Evolutionary conservation across 2,797 vertebrate species (phyloP), one percentile per base, ranked within the genome.

Genomic region (Cichlasoma orientale): DNA sequence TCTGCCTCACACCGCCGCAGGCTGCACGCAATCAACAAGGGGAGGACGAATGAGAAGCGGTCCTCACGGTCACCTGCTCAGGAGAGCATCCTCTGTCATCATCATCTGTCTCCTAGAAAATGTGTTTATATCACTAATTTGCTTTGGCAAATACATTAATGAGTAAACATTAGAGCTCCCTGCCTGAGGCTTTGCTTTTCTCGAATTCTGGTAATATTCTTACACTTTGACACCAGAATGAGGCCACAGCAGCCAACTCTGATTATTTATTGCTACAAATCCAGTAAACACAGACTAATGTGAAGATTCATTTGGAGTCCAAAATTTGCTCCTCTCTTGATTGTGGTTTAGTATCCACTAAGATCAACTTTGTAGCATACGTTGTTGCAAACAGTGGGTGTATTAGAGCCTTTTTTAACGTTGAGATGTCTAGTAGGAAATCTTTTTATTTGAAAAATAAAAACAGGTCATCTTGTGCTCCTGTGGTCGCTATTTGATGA

Each of bases 21-120:
- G 66, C 19, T 21, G 52, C 41, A 47, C 27, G 53, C 47, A 33
- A 8, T 38, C 25, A 50, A 47, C 63, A 9, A 56, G 36, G 8
- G 29, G 31, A 31, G 16, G 53, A 77, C 47, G 56, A 71, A 36
- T 55, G 58, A 56, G 63, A 68, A 19, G n/a, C 10, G 1, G 25
- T 72, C 69, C n/a, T 27, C 9, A 21, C 5, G 54, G 31, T 11
- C 6, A 61, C 10, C 50, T 57, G 21, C 61, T 68, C 41, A 47
- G 41, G 47, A 50, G 38, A 27, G 23, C 41, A 29, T 66, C 61
- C 23, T 47, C 61, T 3, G 27, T 66, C 41, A 47, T 66, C 41
- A 47, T 66, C 23, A 47, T 68, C 29, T 55, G 53, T 38, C 6
- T 73, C n/a, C 66, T 14, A 23, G n/a, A 66, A 72, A 80, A 79